Evolutionary conservation across 2,113 vertebrate species (phyloP), one percentile per base, ranked within the genome.

Genomic region (Carassius gibelio): DNA sequence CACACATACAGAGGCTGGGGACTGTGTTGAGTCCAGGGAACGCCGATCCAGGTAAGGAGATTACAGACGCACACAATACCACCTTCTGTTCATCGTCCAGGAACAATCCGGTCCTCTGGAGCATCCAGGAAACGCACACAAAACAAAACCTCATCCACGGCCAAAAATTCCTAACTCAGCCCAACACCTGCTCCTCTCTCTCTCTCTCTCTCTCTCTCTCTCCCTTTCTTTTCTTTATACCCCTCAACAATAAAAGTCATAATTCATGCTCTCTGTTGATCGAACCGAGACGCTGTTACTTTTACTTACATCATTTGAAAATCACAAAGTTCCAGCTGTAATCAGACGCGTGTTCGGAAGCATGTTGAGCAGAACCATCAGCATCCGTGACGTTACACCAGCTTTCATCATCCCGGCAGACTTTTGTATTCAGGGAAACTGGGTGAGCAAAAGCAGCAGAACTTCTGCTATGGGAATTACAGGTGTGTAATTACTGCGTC

Each of bases 21-120:
- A 91, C 90, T 90, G 88, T 89, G 90, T 90, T 91, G 74, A 90
- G 91, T 91, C 90, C 91, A 91, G 90, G 92, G 88, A 91, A 92
- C 90, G 92, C 90, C 90, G 93, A 94, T 94, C 92, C 93, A 95
- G 94, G 94, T 95, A 95, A 95, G 94, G 90, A 94, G 94, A 95
- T 95, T 95, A 95, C 92, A 94, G 91, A 92, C 90, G 87, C 89
- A 92, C 92, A 95, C 94, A 95, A 95, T 93, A 89, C 92, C 90
- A 91, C 90, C 92, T 92, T 93, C 92, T 95, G 92, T 94, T 95
- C 91, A 87, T 92, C 90, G 92, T 94, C 93, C 94, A 94, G 91
- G 88, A 92, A 92, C 93, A 93, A 94, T 94, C 93, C 91, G 86
- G 91, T 88, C 90, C 92, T 89, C 91, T 93, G 92, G 91, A 90